A percentile compares a stretch with the other conserved stretches of the same genome.
These are phyloP conservation scores for Dasypus novemcinctus DNA, from an alignment of 2,113 vertebrate genomes.

Conservation along the genomic window DNA sequence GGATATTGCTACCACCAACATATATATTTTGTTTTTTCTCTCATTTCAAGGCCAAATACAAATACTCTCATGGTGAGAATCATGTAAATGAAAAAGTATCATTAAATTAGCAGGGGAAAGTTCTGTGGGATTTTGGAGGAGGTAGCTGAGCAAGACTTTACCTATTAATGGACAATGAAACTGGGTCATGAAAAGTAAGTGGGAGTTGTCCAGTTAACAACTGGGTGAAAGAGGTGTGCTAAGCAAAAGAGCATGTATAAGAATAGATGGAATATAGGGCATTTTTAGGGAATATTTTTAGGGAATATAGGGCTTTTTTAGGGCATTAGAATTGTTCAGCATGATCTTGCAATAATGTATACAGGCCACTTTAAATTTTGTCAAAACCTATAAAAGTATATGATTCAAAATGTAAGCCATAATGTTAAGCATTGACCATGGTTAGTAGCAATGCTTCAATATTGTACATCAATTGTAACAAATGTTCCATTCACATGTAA, in stretches of 20 bases:
- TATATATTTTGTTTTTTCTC: background rate
- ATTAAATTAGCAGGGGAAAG: background rate
- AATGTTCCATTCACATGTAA: no score
- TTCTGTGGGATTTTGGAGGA: background rate
- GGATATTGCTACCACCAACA: background rate
- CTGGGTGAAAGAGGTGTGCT: background rate
- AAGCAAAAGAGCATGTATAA: background rate
- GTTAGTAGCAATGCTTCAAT: no score
- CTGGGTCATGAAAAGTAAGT: background rate
- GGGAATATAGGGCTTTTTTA: no score
- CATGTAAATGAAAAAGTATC: background rate
- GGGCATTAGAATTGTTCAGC: no score
- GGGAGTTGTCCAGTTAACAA: background rate
- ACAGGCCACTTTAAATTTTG: no score
- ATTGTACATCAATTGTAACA: no score
- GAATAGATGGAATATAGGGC: no score
- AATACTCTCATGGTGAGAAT: background rate
- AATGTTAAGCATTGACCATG: no score
- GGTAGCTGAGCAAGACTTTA: background rate
- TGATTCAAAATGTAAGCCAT: no score
- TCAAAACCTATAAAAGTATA: no score
- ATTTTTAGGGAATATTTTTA: no score
- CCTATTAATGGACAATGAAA: background rate
- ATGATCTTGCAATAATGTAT: no score
- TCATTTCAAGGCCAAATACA: background rate